Base-by-base conservation (phyloP, 2,888 invertebrate genomes). In the Agriotes lineatus region DNA sequence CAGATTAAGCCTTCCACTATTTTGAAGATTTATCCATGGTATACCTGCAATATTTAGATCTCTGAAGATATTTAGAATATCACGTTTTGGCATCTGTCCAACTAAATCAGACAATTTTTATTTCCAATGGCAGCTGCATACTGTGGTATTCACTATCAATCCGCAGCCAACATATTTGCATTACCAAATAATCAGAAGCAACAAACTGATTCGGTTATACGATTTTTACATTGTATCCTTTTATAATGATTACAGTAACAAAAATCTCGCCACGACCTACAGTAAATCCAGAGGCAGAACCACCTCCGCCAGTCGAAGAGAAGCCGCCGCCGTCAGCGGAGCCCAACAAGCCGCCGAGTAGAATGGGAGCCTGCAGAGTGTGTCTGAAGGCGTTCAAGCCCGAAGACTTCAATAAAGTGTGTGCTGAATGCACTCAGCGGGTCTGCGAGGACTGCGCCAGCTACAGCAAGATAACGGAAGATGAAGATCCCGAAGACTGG, bases 391-490 rank as follows among this genome's bases (percentile, higher is more conserved):
- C 94, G 66, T 91, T 96, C 83, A 94, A 94, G 80, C 94, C 93
- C 0, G 94, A 95, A 69, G 96, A 96, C 83, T 93, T 93, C 83
- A 94, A 91, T 83, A 91, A 93, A 83, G 93, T 91, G 58, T 96
- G 96, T 85, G 92, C 91, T 79, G 96, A 95, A 85, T 96, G 96
- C 84, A 92, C 94, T 80, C 94, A 95, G 81, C 90, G 94, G 75
- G 95, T 96, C 58, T 96, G 96, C 84, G 96, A 96, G 84, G 96
- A 96, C 85, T 96, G 96, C 82, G 95, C 96, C 74, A 95, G 95
- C 60, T 96, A 96, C 84, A 95, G 95, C 76, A 71, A 68, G 37
- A 88, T 93, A 65, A 91, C 93, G 70, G 93, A 93, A 79, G 92
- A 93, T 74, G 93, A 95, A 79, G 94, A 95, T 79, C 90, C 91